These are phyloP conservation scores for Scaptomyza graminum DNA, from an alignment of 1,140 invertebrate species.

Conservation along the genomic window DNA sequence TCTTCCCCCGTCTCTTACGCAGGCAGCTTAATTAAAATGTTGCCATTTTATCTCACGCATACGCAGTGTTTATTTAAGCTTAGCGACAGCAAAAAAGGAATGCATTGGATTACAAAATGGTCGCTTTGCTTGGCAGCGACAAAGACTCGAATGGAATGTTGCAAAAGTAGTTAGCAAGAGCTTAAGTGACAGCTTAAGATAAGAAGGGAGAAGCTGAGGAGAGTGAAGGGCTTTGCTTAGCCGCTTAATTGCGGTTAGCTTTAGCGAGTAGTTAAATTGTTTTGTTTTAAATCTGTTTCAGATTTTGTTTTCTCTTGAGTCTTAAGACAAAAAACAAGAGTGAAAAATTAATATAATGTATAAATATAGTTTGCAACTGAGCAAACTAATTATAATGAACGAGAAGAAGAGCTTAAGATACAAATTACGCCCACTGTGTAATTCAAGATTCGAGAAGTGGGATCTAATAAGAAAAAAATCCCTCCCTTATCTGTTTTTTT, in stretches of 20 bases:
- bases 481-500: too few species aligned
- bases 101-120: slow-evolving; percentile 30
- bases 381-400: not conserved
- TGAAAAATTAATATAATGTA: too few species aligned
- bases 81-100: slow-evolving; percentile 9
- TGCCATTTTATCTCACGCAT: slow-evolving; percentile 15
- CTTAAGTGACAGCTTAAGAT: slow-evolving; percentile 16
- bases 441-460: too few species aligned
- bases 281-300: slow-evolving; percentile 32
- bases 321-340: not conserved
- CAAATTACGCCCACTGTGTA: too few species aligned
- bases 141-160: slow-evolving; percentile 16
- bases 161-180: slow-evolving; percentile 17
- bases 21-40: slow-evolving; percentile 25
- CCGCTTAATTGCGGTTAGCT: slow-evolving; percentile 47
- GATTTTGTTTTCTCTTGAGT: not conserved
- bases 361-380: not conserved
- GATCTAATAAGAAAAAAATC: too few species aligned
- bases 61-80: slow-evolving; percentile 10
- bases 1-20: not conserved
- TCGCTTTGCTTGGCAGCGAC: slow-evolving; percentile 9
- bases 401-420: not conserved
- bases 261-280: slow-evolving; percentile 23
- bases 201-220: not conserved
- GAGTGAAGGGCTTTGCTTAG: slow-evolving; percentile 1